Base-by-base conservation (phyloP, 2,888 invertebrate genomes). In the Drosophila anomalata region DNA sequence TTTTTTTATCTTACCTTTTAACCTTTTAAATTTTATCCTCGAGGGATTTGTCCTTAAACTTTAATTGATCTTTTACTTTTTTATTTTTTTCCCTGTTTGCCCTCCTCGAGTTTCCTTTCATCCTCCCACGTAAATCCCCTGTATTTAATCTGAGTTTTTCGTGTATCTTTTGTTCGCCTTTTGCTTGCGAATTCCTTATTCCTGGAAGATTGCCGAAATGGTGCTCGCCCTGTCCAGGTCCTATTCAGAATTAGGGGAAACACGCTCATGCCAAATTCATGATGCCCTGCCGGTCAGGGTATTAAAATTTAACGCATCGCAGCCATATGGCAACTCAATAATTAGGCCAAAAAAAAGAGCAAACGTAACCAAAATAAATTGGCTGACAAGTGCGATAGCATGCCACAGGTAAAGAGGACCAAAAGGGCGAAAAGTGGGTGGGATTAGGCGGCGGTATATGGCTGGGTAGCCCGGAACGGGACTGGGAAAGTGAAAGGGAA, bases 341-440 rank as follows among this genome's bases (percentile, higher is more conserved):
- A 85, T 85, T 87, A 75, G 77, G 73, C 71, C 66, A 77, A 69
- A 73, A 80, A 79, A 65, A 62, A 44, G 47, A 55, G 33, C 42
- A 55, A 72, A 61, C 44, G 50, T 73, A 83, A 73, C 62, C 57
- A 53, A 65, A 76, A 82, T 84, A 85, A 82, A 83, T 87, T 85
- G 79, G 75, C 77, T 78, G 70, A 51, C 87, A 87, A 87, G 73
- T 75, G 77, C 82, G 79, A 77, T 61, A 70, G 41, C 76, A 68
- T 61, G 44, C 67, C 63, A 68, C 65, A 60, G 62, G 73, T 66
- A 73, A 29, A 22, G 58, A 12, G 26, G 36, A 50, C 46, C 48
- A 48, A 42, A 63, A 55, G 54, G 50, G 47, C 42, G 22, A 20
- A 20, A 47, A 44, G 17, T 53, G 47, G 54, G 53, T 29, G 58